Percentiles rank a stretch among this genome's conserved stretches.
phyloP scores from a whole-genome alignment of 2,888 invertebrate species.

The Pteria penguin region DNA sequence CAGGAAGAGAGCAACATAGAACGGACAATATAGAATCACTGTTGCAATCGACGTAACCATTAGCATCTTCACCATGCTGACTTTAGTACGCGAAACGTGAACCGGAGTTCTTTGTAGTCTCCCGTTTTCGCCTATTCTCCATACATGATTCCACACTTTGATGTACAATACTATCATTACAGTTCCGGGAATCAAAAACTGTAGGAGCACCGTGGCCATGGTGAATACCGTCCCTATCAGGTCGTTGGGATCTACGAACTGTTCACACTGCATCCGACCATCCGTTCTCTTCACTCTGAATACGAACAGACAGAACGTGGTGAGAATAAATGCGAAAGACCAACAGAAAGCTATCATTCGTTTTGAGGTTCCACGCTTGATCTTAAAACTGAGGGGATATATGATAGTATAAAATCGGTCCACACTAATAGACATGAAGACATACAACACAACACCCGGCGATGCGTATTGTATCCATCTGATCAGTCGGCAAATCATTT shows the following conservation, averaged over 20 bases:
- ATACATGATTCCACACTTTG: constrained; percentile 68
- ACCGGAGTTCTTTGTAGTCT: constrained; percentile 69
- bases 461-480: constrained; percentile 64
- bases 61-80: constrained; percentile 77
- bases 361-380: constrained; percentile 75
- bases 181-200: constrained; percentile 63
- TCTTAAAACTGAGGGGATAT: constrained; percentile 78
- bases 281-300: constrained; percentile 45
- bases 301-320: constrained; percentile 68
- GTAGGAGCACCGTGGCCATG: constrained; percentile 51
- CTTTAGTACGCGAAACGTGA: constrained; percentile 75
- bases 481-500: constrained; percentile 68
- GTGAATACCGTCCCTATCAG: constrained; percentile 62
- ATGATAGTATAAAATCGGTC: constrained; percentile 79
- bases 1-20: constrained; percentile 61
- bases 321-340: constrained; percentile 56
- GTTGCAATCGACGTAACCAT: constrained; percentile 63
- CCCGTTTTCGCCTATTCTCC: constrained; percentile 63
- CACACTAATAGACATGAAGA: constrained; percentile 71
- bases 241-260: constrained; percentile 54
- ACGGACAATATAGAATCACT: constrained; percentile 57
- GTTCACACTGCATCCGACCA: constrained; percentile 51
- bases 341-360: constrained; percentile 70
- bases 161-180: constrained; percentile 61
- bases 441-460: constrained; percentile 62